These are phyloP conservation scores for Drosophila nebulosa DNA, from an alignment of 1,140 invertebrate species.

Conservation along the genomic window DNA sequence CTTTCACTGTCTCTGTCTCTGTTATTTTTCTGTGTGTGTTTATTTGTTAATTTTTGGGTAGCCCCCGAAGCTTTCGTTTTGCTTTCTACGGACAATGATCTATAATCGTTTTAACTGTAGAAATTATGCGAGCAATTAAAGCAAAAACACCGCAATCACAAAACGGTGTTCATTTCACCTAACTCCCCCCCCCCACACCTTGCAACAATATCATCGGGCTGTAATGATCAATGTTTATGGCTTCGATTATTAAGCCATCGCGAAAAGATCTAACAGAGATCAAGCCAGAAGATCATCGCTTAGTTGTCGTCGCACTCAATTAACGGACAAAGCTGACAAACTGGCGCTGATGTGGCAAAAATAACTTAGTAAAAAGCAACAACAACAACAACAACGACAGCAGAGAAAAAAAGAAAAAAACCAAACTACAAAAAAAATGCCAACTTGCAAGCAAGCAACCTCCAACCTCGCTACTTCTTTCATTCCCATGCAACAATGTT, in stretches of 20 bases:
- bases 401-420: background rate
- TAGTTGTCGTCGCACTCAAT: slow-evolving; percentile 50
- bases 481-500: slow-evolving; percentile 76
- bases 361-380: background rate
- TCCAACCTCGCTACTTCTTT: background rate
- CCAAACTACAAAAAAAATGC: background rate
- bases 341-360: slow-evolving; percentile 33
- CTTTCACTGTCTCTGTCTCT: background rate
- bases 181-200: background rate
- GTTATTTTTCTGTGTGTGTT: background rate
- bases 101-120: slow-evolving; percentile 60
- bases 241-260: slow-evolving; percentile 4
- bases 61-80: slow-evolving; percentile 63
- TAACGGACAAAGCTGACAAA: slow-evolving; percentile 39
- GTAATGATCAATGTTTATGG: background rate
- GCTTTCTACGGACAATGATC: slow-evolving; percentile 64
- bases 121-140: slow-evolving; percentile 70
- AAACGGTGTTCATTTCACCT: slow-evolving; percentile 5
- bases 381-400: background rate
- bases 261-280: background rate
- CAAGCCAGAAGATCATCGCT: slow-evolving; percentile 3
- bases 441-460: slow-evolving; percentile 7
- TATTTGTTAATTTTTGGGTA: slow-evolving; percentile 20
- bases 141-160: slow-evolving; percentile 32
- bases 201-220: background rate